phyloP scores from a whole-genome alignment of 2,113 vertebrate species.

The Ictalurus punctatus region DNA sequence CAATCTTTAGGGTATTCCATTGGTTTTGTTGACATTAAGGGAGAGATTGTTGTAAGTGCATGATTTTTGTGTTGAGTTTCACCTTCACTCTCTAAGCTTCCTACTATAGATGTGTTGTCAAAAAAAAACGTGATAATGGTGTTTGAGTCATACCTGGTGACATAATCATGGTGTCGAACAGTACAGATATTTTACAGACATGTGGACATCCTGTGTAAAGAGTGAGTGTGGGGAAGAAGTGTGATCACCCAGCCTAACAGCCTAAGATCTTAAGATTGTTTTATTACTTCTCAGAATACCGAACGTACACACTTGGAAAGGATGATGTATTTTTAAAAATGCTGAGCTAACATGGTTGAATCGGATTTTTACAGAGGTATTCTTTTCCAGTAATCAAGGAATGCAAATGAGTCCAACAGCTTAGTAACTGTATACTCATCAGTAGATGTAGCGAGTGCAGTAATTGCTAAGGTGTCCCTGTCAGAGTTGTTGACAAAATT shows the following conservation, averaged over 20 bases:
- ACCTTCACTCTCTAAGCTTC: neutral
- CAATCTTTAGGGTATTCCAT: neutral
- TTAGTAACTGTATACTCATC: neutral
- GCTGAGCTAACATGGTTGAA: too few relatives aligned
- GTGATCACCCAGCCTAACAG: neutral
- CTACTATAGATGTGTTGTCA: too few relatives aligned
- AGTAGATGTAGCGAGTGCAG: neutral
- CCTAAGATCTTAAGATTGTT: neutral
- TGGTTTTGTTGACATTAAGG: neutral
- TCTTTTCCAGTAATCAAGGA: neutral
- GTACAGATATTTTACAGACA: neutral
- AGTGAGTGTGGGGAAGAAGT: too few relatives aligned
- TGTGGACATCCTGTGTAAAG: neutral
- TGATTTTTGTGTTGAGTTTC: neutral
- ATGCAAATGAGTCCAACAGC: neutral
- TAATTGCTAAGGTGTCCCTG: neutral
- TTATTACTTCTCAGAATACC: neutral
- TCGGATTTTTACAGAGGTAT: neutral
- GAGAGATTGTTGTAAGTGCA: neutral
- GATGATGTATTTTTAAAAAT: neutral
- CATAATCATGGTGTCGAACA: neutral
- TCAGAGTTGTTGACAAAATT: neutral
- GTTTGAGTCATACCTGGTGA: neutral
- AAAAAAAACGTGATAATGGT: neutral
- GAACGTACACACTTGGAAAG: neutral